A percentile compares a stretch with the other conserved stretches of the same genome.
Conservation (phyloP, 2,113 vertebrate genomes). For the Platycercus adscitus region DNA sequence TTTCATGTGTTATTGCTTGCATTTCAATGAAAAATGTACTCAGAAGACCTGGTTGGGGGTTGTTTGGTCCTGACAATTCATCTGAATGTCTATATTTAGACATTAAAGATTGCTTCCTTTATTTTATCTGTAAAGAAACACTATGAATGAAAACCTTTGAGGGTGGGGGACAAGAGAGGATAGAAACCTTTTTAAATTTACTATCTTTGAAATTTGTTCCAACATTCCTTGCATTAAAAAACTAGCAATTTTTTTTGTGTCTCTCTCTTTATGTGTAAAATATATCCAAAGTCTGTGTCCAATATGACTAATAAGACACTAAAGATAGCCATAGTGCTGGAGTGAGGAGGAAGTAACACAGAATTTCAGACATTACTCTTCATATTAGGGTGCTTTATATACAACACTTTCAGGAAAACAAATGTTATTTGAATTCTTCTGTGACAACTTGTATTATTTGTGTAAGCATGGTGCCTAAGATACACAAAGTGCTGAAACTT, state of each 20-base stretch:
- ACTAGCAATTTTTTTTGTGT: not conserved
- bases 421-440: not conserved
- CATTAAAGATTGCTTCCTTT: not conserved
- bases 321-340: not conserved
- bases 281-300: not conserved
- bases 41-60: not conserved
- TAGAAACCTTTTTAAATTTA: not conserved
- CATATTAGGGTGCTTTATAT: not conserved
- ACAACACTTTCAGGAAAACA: not conserved
- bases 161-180: fast-evolving
- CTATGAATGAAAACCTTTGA: not conserved
- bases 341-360: not conserved
- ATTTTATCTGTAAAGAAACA: not conserved
- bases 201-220: not conserved
- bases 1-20: not conserved
- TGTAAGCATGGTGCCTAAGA: not conserved
- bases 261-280: not conserved
- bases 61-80: not conserved
- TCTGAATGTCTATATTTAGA: not conserved
- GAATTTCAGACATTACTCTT: not conserved
- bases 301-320: not conserved
- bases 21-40: not conserved
- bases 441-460: not conserved
- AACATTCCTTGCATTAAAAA: not conserved
- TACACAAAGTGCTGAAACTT: not conserved